These are phyloP conservation scores for Leistus spinibarbis DNA, from an alignment of 2,888 invertebrate species.

Conservation along the genomic window DNA sequence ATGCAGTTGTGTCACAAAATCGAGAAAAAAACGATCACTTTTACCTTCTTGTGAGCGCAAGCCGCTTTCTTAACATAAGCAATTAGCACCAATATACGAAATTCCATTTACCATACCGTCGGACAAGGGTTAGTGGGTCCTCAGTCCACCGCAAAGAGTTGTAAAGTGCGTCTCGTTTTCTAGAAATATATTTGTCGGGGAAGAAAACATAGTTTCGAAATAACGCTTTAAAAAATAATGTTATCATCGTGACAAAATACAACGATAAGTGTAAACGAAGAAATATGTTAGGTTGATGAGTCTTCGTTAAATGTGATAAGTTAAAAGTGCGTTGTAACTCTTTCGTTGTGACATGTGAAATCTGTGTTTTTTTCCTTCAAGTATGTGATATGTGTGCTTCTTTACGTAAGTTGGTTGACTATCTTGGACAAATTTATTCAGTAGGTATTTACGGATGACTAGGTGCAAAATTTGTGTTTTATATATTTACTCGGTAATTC, in stretches of 20 bases:
- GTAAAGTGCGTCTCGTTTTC: not conserved
- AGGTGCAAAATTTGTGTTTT: conserved; percentile 5
- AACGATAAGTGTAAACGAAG: too few species aligned
- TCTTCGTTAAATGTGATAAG: not conserved
- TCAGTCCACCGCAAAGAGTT: not conserved
- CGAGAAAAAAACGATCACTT: conserved; percentile 29
- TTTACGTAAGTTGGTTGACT: not conserved
- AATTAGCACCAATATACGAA: conserved; percentile 31
- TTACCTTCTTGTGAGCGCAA: conserved; percentile 20
- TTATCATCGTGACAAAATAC: too few species aligned
- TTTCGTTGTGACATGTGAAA: not conserved
- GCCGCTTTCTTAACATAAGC: conserved; percentile 15
- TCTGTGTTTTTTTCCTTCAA: not conserved
- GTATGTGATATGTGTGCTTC: not conserved
- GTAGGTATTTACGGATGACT: conserved; percentile 4
- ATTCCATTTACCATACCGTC: conserved; percentile 17
- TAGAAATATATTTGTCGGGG: not conserved
- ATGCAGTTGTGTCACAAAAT: conserved; percentile 23
- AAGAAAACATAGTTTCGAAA: too few species aligned
- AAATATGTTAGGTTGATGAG: not conserved
- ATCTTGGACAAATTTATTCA: not conserved
- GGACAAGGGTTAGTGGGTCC: not conserved
- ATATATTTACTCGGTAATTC: not conserved
- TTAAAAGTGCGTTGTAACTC: not conserved
- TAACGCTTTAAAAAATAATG: not conserved